These are phyloP conservation scores for Pseudochirops corinnae DNA, from an alignment of 2,797 vertebrate genomes.

Conservation along the genomic window DNA sequence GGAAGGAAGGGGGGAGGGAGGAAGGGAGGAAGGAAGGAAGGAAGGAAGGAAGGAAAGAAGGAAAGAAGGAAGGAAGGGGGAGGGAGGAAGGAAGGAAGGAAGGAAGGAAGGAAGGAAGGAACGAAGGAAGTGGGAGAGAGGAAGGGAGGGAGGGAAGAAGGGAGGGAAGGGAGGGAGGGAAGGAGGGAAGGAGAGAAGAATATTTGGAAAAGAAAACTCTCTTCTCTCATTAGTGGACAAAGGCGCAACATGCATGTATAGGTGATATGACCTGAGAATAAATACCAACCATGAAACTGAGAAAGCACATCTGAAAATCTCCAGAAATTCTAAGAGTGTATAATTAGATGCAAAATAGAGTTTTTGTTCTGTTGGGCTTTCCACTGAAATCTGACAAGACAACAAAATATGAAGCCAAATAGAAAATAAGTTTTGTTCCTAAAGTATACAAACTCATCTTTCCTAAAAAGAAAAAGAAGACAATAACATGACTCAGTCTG, in stretches of 20 bases:
- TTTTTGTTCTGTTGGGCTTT: conserved; percentile 5
- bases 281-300: conserved; percentile 23
- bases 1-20: no score
- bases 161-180: no score
- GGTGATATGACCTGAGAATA: conserved; percentile 51
- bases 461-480: background rate
- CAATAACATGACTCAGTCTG: conserved; percentile 25
- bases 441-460: background rate
- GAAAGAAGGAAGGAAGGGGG: rapidly evolving
- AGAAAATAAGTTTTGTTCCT: background rate
- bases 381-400: conserved; percentile 2
- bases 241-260: conserved; percentile 43
- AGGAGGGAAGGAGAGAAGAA: background rate
- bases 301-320: background rate
- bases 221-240: conserved; percentile 63
- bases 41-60: background rate
- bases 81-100: no score
- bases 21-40: no score
- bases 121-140: rapidly evolving
- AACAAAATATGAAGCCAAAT: conserved; percentile 3
- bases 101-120: no score
- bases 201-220: background rate
- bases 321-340: background rate
- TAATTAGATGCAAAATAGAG: conserved; percentile 6
- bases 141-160: rapidly evolving